These are phyloP conservation scores for Palythoa grandiflora DNA, from an alignment of 92 coral and sea anemone species.

Conservation along the genomic window DNA sequence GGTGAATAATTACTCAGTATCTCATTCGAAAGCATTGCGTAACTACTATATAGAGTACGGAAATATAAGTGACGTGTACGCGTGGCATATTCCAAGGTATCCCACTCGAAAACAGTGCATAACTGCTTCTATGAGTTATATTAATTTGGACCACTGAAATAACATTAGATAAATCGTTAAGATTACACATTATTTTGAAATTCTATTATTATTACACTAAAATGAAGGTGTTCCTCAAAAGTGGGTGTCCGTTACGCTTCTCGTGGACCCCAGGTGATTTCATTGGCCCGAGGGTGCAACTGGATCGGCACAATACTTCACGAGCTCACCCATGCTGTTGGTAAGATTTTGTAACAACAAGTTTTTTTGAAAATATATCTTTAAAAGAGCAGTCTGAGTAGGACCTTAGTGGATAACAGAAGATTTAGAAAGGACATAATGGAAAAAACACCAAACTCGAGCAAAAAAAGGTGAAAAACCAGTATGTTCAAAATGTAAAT, in stretches of 20 bases:
- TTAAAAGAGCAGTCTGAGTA: too few relatives aligned
- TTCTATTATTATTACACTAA: neutral
- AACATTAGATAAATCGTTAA: neutral
- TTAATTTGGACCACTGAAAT: neutral
- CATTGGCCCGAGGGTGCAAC: slow-evolving; percentile 81
- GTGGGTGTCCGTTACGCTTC: slow-evolving; percentile 65
- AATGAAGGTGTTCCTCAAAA: slow-evolving; percentile 76
- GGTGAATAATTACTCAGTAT: too few relatives aligned
- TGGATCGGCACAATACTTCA: slow-evolving; percentile 74
- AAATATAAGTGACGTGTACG: too few relatives aligned
- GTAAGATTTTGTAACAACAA: slow-evolving; percentile 42
- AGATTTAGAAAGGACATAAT: too few relatives aligned
- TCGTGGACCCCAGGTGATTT: slow-evolving; percentile 69
- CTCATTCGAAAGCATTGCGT: too few relatives aligned
- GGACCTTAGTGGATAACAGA: too few relatives aligned
- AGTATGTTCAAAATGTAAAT: neutral
- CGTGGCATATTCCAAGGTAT: too few relatives aligned
- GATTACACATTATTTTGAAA: neutral
- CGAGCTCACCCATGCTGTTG: slow-evolving; percentile 85
- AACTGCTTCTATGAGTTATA: too few relatives aligned
- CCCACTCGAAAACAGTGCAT: too few relatives aligned
- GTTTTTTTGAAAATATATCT: too few relatives aligned
- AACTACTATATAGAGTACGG: too few relatives aligned
- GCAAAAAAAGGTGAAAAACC: neutral
- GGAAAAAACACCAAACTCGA: too few relatives aligned